Percentiles rank a stretch among this genome's conserved stretches.
phyloP scores from a whole-genome alignment of 2,113 vertebrate genomes.

The Fulica atra region DNA sequence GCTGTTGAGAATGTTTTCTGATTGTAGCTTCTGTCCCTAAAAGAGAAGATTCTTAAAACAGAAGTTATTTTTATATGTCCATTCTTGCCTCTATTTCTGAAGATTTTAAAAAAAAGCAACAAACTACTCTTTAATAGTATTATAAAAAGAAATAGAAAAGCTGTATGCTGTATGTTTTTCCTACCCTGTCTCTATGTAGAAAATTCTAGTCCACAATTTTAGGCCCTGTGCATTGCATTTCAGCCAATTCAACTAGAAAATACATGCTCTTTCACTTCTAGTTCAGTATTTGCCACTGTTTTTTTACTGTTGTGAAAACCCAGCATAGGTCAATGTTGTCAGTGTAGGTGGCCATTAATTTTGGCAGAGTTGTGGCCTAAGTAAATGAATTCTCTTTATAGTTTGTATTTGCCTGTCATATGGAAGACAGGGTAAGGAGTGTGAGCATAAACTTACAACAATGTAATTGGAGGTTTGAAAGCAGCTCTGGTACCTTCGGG shows the following conservation, averaged over 20 bases:
- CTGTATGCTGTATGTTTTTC: not conserved
- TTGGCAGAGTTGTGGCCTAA: not conserved
- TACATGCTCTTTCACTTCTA: not conserved
- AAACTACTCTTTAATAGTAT: not conserved
- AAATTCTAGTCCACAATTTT: not conserved
- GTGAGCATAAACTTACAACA: not conserved
- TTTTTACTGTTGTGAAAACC: not conserved
- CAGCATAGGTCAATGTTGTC: not conserved
- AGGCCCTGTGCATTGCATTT: not conserved
- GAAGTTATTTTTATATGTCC: not conserved
- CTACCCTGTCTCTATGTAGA: not conserved
- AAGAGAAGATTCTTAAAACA: not conserved
- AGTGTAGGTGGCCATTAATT: not conserved
- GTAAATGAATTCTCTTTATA: not conserved
- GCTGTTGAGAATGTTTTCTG: not conserved
- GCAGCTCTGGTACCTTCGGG: not conserved
- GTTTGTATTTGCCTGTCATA: not conserved
- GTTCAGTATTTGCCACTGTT: not conserved
- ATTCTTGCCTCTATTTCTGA: not conserved
- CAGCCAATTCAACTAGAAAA: not conserved
- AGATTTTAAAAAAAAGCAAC: not conserved
- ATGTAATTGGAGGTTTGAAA: not conserved
- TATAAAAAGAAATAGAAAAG: not conserved
- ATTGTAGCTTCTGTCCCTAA: not conserved
- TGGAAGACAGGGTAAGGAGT: not conserved